Conservation (phyloP, 2,888 invertebrate species). For the Biston betularia region DNA sequence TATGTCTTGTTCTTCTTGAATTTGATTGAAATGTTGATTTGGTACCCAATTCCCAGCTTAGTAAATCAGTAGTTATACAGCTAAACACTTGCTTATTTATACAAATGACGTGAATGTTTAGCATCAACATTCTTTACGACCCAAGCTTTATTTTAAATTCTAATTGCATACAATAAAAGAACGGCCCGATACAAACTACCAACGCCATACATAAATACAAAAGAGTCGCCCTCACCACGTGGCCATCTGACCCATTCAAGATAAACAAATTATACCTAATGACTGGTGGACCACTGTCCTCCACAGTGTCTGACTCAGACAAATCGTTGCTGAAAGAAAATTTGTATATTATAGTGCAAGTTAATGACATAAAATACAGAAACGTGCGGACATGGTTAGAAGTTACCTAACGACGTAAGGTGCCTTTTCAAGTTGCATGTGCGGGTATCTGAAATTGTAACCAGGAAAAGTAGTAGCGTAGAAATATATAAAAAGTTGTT, state of each 20-base stretch:
- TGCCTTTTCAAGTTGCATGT: conserved; percentile 62
- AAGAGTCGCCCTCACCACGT: conserved; percentile 58
- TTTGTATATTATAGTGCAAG: conserved; percentile 60
- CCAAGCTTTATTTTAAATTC: background rate
- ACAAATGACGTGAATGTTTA: background rate
- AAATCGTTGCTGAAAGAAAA: conserved; percentile 82
- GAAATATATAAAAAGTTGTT: background rate
- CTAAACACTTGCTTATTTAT: too few species aligned
- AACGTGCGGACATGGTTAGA: conserved; percentile 35
- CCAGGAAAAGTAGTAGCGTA: conserved; percentile 43
- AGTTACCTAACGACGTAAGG: conserved; percentile 75
- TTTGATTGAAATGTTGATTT: too few species aligned
- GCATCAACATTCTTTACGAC: background rate
- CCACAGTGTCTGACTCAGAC: conserved; percentile 64
- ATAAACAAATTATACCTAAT: conserved; percentile 75
- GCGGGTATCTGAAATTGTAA: conserved; percentile 71
- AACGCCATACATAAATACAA: conserved; percentile 39
- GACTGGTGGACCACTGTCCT: conserved; percentile 64
- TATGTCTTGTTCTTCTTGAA: too few species aligned
- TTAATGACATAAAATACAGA: conserved; percentile 49
- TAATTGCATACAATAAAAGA: conserved; percentile 13
- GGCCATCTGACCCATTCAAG: conserved; percentile 47
- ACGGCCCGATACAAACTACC: conserved; percentile 40
- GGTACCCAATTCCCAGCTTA: too few species aligned
- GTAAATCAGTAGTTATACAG: too few species aligned